Evolutionary conservation across 2,797 vertebrate genomes (phyloP), one percentile per base, ranked within the genome.

Genomic region (Lagocephalus sceleratus): DNA sequence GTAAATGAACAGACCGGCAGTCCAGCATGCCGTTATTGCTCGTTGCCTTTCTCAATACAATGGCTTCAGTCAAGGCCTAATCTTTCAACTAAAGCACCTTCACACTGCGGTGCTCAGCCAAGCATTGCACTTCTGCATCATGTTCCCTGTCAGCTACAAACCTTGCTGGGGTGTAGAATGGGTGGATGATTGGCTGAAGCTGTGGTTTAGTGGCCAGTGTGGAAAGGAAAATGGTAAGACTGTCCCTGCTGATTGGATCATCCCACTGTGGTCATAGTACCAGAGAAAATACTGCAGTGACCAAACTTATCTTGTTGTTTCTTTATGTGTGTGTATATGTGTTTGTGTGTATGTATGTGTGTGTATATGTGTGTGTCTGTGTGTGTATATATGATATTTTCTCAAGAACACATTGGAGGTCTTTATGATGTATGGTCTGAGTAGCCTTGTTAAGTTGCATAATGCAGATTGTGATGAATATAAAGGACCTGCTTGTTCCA

Each of bases 1-100:
- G 2, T 19, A 42, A 66, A 73, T 50, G 78, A 72, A 67, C 83
- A 85, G 80, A 60, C 32, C 12, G 73, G 32, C 32, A 32, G 65
- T 72, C 51, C 79, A 71, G 67, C 83, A 85, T 82, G 60, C 32
- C 12, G 71, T 81, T 79, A 76, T 73, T 81, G 84, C 89, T 85
- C 80, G 82, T 89, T 86, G 87, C 61, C 58, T 61, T 70, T 81
- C 78, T 59, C 69, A 60, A 59, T 53, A 81, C 78, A 87, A 82
- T 74, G 71, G 78, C 68, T 78, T 78, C 56, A 69, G 72, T 74
- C 75, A 85, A 75, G 74, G 63, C 69, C 61, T 73, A 83, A 83
- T 81, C 63, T 71, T 80, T 77, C 82, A 81, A 54, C 70, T 57
- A 38, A 85, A 81, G 79, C 75, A 74, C 80, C 62, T 59, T 55